These are phyloP conservation scores for Furnarius figulus DNA, from an alignment of 2,113 vertebrate species.

Conservation along the genomic window DNA sequence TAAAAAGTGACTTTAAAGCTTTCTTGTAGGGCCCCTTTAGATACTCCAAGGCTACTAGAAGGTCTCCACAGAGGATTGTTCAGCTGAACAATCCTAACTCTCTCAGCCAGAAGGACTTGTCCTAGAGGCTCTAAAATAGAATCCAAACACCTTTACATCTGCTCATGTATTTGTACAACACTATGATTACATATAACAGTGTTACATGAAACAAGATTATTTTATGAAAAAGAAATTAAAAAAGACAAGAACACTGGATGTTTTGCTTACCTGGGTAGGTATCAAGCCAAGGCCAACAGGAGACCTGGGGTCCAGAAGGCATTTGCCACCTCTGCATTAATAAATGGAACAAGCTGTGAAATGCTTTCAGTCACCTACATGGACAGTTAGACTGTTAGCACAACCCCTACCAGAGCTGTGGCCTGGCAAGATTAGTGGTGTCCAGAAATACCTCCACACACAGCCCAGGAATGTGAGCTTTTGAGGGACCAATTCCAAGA, in stretches of 20 bases:
- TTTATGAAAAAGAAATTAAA: neutral
- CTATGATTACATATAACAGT: neutral
- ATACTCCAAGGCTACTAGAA: neutral
- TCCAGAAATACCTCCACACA: neutral
- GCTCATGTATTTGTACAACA: neutral
- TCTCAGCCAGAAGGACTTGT: neutral
- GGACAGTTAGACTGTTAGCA: neutral
- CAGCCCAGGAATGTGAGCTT: neutral
- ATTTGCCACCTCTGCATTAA: neutral
- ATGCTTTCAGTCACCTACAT: neutral
- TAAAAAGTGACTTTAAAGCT: neutral
- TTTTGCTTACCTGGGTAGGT: neutral
- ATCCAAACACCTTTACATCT: neutral
- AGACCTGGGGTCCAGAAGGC: neutral
- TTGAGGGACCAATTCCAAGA: neutral
- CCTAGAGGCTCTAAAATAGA: neutral
- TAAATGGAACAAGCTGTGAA: neutral
- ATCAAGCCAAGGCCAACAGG: neutral
- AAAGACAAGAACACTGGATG: neutral
- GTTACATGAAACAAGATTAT: neutral
- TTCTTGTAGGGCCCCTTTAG: neutral
- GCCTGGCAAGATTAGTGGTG: neutral
- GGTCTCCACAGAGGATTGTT: neutral
- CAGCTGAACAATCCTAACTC: neutral
- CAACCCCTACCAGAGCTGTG: neutral